Evolutionary conservation across 1,140 invertebrate genomes (phyloP).

Genomic region (Papilio polyxenes): DNA sequence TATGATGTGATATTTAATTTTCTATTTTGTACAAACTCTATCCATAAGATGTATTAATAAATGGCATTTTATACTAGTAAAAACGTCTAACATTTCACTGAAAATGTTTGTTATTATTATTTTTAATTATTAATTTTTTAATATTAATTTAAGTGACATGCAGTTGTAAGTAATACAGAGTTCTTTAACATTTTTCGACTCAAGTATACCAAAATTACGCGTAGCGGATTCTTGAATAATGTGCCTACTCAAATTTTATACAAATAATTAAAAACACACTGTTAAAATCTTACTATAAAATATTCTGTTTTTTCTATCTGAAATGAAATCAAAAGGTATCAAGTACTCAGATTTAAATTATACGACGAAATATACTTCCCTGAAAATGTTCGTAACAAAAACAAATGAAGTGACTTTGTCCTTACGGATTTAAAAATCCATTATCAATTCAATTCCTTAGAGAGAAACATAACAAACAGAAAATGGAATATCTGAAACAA

Average conservation of each 20-base stretch:
- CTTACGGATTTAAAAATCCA: slow-evolving; percentile 36
- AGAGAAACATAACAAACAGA: slow-evolving; percentile 45
- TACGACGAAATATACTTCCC: slow-evolving; percentile 2
- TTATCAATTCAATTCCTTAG: slow-evolving; percentile 46
- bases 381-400: neutral
- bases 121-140: neutral
- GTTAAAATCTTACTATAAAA: too few relatives aligned
- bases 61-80: neutral
- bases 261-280: too few relatives aligned
- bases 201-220: too few relatives aligned
- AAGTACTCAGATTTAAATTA: slow-evolving; percentile 16
- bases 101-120: neutral
- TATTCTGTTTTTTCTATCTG: too few relatives aligned
- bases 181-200: too few relatives aligned
- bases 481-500: slow-evolving; percentile 54
- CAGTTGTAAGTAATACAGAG: too few relatives aligned
- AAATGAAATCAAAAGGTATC: neutral
- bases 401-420: neutral
- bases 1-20: slow-evolving; percentile 43
- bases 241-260: too few relatives aligned
- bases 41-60: neutral
- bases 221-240: too few relatives aligned
- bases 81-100: neutral
- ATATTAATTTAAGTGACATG: too few relatives aligned
- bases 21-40: slow-evolving; percentile 11